Conservation (phyloP, 2,797 vertebrate species). For the Sitta carolinensis region DNA sequence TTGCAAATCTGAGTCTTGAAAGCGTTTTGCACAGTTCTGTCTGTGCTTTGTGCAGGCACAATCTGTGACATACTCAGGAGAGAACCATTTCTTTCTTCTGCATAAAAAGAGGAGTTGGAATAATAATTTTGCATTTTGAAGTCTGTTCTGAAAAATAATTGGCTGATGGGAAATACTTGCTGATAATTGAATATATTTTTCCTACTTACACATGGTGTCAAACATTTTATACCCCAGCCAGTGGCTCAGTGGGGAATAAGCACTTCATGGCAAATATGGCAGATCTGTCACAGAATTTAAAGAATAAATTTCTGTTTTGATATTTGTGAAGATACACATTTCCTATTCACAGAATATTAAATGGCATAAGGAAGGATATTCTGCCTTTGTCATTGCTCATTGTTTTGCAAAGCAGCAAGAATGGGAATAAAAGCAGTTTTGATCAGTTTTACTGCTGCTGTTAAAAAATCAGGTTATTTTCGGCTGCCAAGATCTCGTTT, state of each 20-base stretch:
- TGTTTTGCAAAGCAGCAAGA: not conserved
- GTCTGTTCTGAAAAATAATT: not conserved
- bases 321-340: not conserved
- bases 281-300: not conserved
- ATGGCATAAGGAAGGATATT: not conserved
- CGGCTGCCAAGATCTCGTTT: not conserved
- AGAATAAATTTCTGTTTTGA: not conserved
- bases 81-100: not conserved
- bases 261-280: not conserved
- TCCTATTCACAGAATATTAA: not conserved
- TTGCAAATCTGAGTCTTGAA: not conserved
- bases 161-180: not conserved
- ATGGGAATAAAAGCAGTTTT: not conserved
- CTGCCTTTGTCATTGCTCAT: not conserved
- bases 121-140: not conserved
- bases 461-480: slow-evolving; percentile 4
- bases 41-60: not conserved
- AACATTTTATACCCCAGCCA: not conserved
- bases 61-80: not conserved
- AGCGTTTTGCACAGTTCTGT: not conserved
- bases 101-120: not conserved
- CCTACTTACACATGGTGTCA: not conserved
- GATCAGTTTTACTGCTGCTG: not conserved
- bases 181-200: not conserved
- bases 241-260: not conserved